phyloP scores from a whole-genome alignment of 1,140 invertebrate species.

The Cepaea nemoralis region DNA sequence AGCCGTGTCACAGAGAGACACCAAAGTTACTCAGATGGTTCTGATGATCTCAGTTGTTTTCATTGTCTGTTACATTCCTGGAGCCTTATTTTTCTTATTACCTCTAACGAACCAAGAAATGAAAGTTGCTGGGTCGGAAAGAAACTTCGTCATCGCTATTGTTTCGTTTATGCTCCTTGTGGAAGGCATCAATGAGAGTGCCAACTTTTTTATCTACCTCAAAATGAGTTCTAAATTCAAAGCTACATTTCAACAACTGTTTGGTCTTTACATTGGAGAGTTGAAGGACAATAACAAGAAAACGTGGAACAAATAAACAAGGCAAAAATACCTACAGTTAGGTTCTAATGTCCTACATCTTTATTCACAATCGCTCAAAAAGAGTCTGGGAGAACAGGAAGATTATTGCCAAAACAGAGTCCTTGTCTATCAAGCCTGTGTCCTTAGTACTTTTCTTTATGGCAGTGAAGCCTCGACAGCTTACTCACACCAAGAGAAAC shows the following conservation, averaged over 20 bases:
- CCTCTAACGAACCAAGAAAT: not conserved
- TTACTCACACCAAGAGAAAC: too few species aligned
- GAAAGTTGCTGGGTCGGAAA: not conserved
- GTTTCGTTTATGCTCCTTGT: not conserved
- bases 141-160: not conserved
- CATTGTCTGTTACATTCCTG: slow-evolving; percentile 1
- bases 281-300: too few species aligned
- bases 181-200: not conserved
- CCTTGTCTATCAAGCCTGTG: too few species aligned
- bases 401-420: too few species aligned
- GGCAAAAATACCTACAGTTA: too few species aligned
- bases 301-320: too few species aligned
- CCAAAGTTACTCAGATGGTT: not conserved
- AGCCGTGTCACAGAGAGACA: not conserved
- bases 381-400: too few species aligned
- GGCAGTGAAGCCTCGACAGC: too few species aligned
- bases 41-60: not conserved
- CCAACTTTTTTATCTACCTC: slow-evolving; percentile 4
- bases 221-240: not conserved
- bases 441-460: too few species aligned
- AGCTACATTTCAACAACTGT: not conserved
- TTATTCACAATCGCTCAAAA: too few species aligned
- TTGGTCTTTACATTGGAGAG: too few species aligned
- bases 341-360: too few species aligned
- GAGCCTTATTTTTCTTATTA: not conserved